Base-by-base conservation (phyloP, 2,888 invertebrate species). In the Mellilla xanthometata region DNA sequence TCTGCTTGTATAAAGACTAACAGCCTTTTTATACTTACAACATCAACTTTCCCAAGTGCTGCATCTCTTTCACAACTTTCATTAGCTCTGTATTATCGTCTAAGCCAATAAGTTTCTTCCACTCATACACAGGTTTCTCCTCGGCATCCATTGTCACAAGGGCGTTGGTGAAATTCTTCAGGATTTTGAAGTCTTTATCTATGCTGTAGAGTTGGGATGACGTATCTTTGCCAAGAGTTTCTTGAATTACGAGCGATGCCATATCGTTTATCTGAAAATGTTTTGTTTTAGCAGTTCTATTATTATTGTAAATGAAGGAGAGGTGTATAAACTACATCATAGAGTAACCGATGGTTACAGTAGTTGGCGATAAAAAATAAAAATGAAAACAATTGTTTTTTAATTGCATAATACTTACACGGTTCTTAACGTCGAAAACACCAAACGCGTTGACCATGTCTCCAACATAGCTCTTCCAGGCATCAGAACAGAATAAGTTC, bases 191-290 rank as follows among this genome's bases (percentile, higher is more conserved):
- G 44, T 78, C 77, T 31, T 80, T 68, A 0, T 85, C 81, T 3
- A 88, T 65, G 0, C 72, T 63, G 46, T 90, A 87, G 0, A 90
- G 65, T 38, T 79, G 73, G 1, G 65, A 63, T n/a, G 63, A 72
- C 0, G 76, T 78, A 41, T 87, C 85, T 45, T 78, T 83, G n/a
- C 89, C 88, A 0, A 90, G 49, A 0, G 87, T 85, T 50, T 89
- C 82, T 65, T 85, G 76, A 10, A 90, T 75, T 0, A 89, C 63
- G 0, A 90, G 61, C 0, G 85, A 82, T 0, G 90, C 88, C 77
- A 90, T 86, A 26, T 68, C 66, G 50, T 90, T 89, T 40, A 90
- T 89, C 90, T 90, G 58, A 28, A 35, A 33, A 13, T n/a, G n/a
- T n/a, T n/a, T n/a, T n/a, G n/a, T n/a, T n/a, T n/a, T n/a, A n/a